phyloP scores from a whole-genome alignment of 2,113 vertebrate genomes.

The Stictonetta naevosa region DNA sequence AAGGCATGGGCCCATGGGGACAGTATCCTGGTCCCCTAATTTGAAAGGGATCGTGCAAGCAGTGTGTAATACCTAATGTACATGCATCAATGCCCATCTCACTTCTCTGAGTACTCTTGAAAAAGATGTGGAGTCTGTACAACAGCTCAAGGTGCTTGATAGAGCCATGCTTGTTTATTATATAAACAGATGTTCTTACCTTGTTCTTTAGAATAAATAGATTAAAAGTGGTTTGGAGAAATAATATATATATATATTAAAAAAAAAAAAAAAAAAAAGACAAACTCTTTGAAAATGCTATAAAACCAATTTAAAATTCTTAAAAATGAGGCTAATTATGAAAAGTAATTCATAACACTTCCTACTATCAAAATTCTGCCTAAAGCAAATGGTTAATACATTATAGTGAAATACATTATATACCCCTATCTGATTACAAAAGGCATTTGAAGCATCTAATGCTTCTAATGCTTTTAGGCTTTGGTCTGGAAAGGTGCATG shows the following conservation, averaged over 20 bases:
- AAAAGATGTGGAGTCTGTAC: background rate
- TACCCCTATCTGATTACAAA: background rate
- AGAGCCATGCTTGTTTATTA: background rate
- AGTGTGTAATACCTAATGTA: background rate
- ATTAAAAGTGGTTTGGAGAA: background rate
- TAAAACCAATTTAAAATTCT: background rate
- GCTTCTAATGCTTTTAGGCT: background rate
- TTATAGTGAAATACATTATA: background rate
- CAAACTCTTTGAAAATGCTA: background rate
- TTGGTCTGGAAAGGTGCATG: background rate
- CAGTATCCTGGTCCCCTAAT: background rate
- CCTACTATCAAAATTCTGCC: background rate
- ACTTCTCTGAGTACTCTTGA: background rate
- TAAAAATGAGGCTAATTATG: conserved; percentile 25
- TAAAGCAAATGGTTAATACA: background rate
- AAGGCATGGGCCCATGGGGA: background rate
- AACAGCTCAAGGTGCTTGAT: background rate
- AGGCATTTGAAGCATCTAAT: background rate
- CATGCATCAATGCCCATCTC: background rate
- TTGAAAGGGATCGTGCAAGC: conserved; percentile 15
- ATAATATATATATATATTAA: background rate
- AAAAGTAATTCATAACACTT: conserved; percentile 33
- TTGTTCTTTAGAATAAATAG: background rate
- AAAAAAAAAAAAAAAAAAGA: background rate
- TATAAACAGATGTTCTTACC: background rate